Evolutionary conservation across 2,888 invertebrate genomes (phyloP).

Genomic region (Sinohyriopsis cumingii): DNA sequence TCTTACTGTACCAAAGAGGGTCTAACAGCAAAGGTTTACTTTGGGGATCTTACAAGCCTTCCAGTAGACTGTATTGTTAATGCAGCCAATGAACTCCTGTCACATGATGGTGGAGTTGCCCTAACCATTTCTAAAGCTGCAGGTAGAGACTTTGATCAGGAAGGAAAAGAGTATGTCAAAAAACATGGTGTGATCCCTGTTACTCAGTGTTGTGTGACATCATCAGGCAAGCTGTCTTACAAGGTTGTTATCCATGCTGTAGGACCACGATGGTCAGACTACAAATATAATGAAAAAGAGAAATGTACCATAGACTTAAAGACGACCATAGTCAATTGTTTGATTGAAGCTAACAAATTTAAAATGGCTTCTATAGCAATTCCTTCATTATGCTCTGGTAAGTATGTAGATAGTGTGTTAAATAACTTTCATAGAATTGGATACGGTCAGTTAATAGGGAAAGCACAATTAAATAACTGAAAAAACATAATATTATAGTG

Average conservation of each 20-base stretch:
- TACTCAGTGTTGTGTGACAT: slow-evolving; percentile 11
- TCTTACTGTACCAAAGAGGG: slow-evolving; percentile 10
- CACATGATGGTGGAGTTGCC: slow-evolving; percentile 21
- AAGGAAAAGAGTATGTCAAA: slow-evolving; percentile 10
- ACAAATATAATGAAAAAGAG: too few species aligned
- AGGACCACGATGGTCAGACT: slow-evolving; percentile 21
- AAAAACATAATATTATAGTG: too few species aligned
- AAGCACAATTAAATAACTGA: too few species aligned
- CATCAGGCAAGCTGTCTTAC: slow-evolving; percentile 22
- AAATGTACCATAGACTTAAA: too few species aligned
- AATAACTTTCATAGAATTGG: too few species aligned
- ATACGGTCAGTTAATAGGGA: too few species aligned
- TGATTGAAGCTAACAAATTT: too few species aligned
- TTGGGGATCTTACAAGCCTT: slow-evolving; percentile 12
- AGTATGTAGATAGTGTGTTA: too few species aligned
- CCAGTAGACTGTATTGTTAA: slow-evolving; percentile 24
- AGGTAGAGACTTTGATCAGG: slow-evolving; percentile 13
- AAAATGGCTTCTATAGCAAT: too few species aligned
- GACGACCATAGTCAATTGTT: too few species aligned
- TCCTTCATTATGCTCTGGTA: too few species aligned
- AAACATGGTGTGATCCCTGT: slow-evolving; percentile 5
- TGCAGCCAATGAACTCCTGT: slow-evolving; percentile 20
- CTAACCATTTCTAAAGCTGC: slow-evolving; percentile 19
- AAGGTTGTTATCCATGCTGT: slow-evolving; percentile 31
- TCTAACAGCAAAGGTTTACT: slow-evolving; percentile 13